Base-by-base conservation (phyloP, 92 coral and sea anemone genomes). In the Montipora capitata region DNA sequence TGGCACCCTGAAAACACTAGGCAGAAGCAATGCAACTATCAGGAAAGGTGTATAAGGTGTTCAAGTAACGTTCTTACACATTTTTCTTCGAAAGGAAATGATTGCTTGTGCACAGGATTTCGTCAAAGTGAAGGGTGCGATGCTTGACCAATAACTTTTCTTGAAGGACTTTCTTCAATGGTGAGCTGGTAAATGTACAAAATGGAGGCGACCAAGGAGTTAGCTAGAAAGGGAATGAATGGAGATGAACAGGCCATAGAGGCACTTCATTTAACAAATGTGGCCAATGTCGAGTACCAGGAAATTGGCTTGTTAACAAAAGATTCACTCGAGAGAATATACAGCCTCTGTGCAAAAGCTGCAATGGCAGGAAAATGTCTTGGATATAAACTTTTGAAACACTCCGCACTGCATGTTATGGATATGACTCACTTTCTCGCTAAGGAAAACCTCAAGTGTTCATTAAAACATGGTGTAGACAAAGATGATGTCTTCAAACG, bases 81-180 rank as follows among this genome's bases (percentile, higher is more conserved):
- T 66, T 66, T 66, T 66, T 66, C 71, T 66, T 66, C 41, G 71
- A 66, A 18, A 66, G 71, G 2, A 66, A 66, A 66, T 66, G 71
- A 66, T 66, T 66, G 42, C 71, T 66, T 66, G 71, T 66, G 71
- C 71, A 0, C 39, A 66, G 71, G 71, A 18, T 66, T 66, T 66
- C 40, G 40, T 66, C 71, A 66, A 66, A 66, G 70, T 65, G 39
- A 65, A 66, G 40, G 40, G 39, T 66, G 71, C 71, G 39, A 66
- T 66, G 71, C 12, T 66, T 66, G 71, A 66, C 39, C 71, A 66
- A 66, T 66, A 17, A n/a, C 71, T 66, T n/a, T 66, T n/a, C 40
- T 66, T 66, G 71, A 66, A 66, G 71, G 71, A 66, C 71, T n/a
- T 66, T 66, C 71, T n/a, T 66, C 71, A 66, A 66, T 51, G 57